Conservation (phyloP, 2,113 vertebrate genomes). For the Hyaena hyaena region DNA sequence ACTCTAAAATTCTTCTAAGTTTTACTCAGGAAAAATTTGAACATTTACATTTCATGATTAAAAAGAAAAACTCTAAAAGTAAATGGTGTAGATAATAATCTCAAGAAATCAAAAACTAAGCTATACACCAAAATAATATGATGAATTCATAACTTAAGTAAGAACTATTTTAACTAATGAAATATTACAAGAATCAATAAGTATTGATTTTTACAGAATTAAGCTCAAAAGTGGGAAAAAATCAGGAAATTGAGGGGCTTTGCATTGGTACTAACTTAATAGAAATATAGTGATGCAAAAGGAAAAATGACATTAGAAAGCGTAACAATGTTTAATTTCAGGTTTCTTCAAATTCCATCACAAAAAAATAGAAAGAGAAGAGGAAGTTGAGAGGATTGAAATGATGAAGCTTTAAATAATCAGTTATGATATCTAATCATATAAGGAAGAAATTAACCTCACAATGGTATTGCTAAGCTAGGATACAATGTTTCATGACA, state of each 20-base stretch:
- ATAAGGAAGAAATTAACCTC: neutral
- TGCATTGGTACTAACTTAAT: neutral
- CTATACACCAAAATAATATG: neutral
- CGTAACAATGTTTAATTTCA: neutral
- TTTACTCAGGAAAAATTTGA: neutral
- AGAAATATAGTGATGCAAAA: neutral
- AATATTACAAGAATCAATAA: neutral
- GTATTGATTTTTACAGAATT: neutral
- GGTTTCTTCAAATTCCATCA: neutral
- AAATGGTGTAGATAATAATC: neutral
- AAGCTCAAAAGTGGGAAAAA: neutral
- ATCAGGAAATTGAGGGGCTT: neutral
- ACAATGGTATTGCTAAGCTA: neutral
- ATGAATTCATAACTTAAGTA: neutral
- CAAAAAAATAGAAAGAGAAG: neutral
- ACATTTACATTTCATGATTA: neutral
- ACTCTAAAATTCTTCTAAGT: neutral
- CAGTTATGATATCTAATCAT: neutral
- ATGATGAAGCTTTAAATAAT: neutral
- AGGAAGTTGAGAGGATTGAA: neutral
- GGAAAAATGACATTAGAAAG: neutral
- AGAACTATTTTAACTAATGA: neutral
- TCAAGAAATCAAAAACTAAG: neutral
- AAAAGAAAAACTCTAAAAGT: neutral
- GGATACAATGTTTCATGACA: neutral